Conservation (phyloP, 1,140 invertebrate genomes). For the Campoletis sonorensis region DNA sequence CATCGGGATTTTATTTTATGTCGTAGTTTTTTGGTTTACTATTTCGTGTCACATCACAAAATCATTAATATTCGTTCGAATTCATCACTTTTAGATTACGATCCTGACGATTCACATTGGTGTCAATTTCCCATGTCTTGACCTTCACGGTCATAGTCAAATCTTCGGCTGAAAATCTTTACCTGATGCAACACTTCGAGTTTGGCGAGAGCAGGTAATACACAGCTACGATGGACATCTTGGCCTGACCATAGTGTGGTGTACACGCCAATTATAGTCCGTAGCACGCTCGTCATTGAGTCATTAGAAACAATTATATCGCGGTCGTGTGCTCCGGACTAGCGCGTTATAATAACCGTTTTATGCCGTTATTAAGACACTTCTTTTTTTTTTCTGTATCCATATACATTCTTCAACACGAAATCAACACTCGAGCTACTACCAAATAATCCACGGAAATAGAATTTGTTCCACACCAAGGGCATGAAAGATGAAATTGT, state of each 20-base stretch:
- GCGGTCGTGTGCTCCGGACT: not conserved
- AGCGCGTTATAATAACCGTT: not conserved
- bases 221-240: not conserved
- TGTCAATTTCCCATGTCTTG: no score
- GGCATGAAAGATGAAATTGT: not conserved
- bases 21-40: no score
- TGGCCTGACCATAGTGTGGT: not conserved
- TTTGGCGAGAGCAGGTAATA: slow-evolving; percentile 10
- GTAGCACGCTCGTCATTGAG: not conserved
- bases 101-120: no score
- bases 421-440: not conserved
- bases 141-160: no score
- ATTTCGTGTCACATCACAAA: no score
- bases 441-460: not conserved
- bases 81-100: no score
- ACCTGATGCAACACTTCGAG: not conserved
- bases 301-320: slow-evolving; percentile 24
- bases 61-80: no score
- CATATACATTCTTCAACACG: not conserved
- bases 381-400: slow-evolving; percentile 1
- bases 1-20: no score
- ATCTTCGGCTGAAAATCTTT: no score
- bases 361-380: not conserved
- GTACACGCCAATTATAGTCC: not conserved
- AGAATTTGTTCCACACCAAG: not conserved